phyloP scores from a whole-genome alignment of 2,797 vertebrate genomes.

The Chelidonichthys spinosus region DNA sequence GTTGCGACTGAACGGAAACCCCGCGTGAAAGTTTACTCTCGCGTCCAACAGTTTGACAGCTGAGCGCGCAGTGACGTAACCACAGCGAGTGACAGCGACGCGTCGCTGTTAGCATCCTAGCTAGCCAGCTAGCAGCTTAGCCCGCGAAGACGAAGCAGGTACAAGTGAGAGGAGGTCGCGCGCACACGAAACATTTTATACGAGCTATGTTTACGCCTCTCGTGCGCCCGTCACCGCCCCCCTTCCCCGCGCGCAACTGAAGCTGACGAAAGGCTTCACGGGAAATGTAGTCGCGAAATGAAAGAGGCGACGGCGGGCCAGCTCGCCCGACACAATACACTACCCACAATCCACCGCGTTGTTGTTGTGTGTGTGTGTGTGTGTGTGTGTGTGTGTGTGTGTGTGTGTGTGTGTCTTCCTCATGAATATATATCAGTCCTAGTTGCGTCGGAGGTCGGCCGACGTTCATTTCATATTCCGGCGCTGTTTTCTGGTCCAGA shows the following conservation, averaged over 20 bases:
- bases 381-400: no score
- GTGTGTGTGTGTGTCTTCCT: slow-evolving; percentile 64
- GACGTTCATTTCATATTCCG: slow-evolving; percentile 85
- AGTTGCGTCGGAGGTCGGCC: slow-evolving; percentile 84
- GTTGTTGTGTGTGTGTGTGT: slow-evolving; percentile 65
- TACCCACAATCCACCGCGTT: slow-evolving; percentile 72
- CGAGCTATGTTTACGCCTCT: slow-evolving; percentile 72
- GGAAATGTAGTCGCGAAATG: slow-evolving; percentile 63
- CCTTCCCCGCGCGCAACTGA: slow-evolving; percentile 45
- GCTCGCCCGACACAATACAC: slow-evolving; percentile 3
- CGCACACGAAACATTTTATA: slow-evolving; percentile 59
- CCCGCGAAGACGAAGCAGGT: background rate
- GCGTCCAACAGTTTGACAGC: slow-evolving; percentile 44
- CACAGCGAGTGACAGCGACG: background rate
- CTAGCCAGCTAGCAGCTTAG: background rate
- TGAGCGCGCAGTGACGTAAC: background rate
- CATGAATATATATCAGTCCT: slow-evolving; percentile 83
- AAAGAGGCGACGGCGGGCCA: accelerated
- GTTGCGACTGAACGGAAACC: background rate
- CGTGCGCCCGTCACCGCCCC: slow-evolving; percentile 43
- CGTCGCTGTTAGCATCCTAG: background rate
- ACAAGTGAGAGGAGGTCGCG: no score
- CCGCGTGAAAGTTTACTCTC: background rate
- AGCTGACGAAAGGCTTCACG: background rate
- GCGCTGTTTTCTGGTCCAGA: slow-evolving; percentile 74